phyloP scores from a whole-genome alignment of 1,140 invertebrate genomes.

The Agrilus planipennis region DNA sequence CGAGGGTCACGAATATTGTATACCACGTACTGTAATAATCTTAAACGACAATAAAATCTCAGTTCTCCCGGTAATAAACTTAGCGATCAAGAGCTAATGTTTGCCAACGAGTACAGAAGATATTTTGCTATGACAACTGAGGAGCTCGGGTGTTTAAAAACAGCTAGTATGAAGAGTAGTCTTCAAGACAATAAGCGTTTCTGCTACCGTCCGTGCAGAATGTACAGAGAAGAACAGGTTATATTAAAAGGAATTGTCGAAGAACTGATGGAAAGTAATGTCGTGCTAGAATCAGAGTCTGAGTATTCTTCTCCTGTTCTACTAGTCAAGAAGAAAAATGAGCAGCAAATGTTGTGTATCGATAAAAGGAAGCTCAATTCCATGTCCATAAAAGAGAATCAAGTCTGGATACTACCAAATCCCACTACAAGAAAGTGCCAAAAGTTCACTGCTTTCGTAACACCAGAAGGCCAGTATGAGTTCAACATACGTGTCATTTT shows the following conservation, averaged over 20 bases:
- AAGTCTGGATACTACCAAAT: too few species aligned
- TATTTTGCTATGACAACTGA: background rate
- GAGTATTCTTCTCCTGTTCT: slow-evolving; percentile 20
- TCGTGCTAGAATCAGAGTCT: slow-evolving; percentile 28
- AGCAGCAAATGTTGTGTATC: slow-evolving; percentile 17
- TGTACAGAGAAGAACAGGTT: slow-evolving; percentile 20
- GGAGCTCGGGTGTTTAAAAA: slow-evolving; percentile 5
- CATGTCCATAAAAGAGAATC: slow-evolving; percentile 4
- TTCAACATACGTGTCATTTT: too few species aligned
- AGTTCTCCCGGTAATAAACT: too few species aligned
- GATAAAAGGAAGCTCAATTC: slow-evolving; percentile 10
- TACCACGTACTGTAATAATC: too few species aligned
- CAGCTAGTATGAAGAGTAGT: slow-evolving; percentile 10
- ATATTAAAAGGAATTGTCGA: slow-evolving; percentile 24
- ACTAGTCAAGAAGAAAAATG: slow-evolving; percentile 24
- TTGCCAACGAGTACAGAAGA: too few species aligned
- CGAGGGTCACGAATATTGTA: too few species aligned
- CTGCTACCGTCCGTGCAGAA: slow-evolving; percentile 20
- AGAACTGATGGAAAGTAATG: slow-evolving; percentile 23
- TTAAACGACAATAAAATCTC: too few species aligned
- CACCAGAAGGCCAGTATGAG: too few species aligned
- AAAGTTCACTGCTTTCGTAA: too few species aligned
- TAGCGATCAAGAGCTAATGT: too few species aligned
- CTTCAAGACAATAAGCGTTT: slow-evolving; percentile 21
- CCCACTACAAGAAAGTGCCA: too few species aligned